These are phyloP conservation scores for Setophaga coronata DNA, from an alignment of 2,113 vertebrate genomes.

Conservation along the genomic window DNA sequence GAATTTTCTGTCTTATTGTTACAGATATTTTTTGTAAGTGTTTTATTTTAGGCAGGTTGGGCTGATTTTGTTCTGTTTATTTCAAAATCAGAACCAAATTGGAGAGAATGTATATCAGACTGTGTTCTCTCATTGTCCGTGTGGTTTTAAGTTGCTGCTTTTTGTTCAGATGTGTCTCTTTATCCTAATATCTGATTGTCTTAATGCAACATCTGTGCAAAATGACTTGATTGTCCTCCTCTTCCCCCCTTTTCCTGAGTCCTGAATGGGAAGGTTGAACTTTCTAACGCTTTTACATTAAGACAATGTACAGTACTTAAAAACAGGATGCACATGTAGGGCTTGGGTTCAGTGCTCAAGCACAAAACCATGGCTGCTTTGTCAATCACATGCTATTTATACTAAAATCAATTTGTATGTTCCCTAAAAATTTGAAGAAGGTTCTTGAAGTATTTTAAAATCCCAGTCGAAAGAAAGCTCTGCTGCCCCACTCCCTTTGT, in stretches of 20 bases:
- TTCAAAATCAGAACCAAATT: not conserved
- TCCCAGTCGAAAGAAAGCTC: not conserved
- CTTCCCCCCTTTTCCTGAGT: not conserved
- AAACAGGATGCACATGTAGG: not conserved
- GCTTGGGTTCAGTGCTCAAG: not conserved
- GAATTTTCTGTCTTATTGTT: not conserved
- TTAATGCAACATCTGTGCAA: not conserved
- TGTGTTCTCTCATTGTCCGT: not conserved
- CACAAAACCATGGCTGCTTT: not conserved
- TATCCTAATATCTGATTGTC: not conserved
- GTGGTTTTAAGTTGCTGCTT: not conserved
- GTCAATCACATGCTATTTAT: not conserved
- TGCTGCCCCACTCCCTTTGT: not conserved
- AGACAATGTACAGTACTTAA: constrained; percentile 19
- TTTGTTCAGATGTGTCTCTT: not conserved
- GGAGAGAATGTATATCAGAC: not conserved
- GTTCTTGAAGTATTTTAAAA: not conserved
- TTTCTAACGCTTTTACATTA: constrained; percentile 1
- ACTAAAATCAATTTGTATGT: not conserved
- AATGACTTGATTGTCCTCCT: not conserved
- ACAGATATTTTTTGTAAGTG: not conserved
- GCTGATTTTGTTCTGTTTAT: not conserved
- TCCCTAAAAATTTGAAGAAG: not conserved
- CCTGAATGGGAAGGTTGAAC: not conserved
- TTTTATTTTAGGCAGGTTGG: not conserved